Evolutionary conservation across 2,888 invertebrate genomes (phyloP).

Genomic region (Cryptocheilus praepositus): DNA sequence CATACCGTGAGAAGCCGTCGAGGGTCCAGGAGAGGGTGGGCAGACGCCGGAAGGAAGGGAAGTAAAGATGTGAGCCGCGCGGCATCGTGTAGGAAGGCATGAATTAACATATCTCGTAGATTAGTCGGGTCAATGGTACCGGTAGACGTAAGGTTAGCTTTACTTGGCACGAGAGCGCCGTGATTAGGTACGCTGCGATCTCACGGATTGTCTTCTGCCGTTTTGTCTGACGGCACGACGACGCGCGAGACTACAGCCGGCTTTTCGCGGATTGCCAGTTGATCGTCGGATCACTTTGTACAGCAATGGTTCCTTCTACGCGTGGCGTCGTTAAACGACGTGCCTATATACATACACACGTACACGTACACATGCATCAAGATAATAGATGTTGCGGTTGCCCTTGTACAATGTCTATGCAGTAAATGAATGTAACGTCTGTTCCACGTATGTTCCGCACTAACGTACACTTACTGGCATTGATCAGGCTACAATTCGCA

Average conservation of each 20-base stretch:
- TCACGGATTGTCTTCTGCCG: background rate
- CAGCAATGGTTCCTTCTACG: conserved; percentile 4
- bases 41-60: conserved; percentile 2
- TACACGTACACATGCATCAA: background rate
- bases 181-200: background rate
- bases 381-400: too few species aligned
- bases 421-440: too few species aligned
- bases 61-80: background rate
- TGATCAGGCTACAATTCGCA: background rate
- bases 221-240: background rate
- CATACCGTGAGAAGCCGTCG: conserved; percentile 77
- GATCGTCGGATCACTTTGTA: background rate
- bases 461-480: background rate
- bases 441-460: too few species aligned
- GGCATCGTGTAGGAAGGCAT: conserved; percentile 37
- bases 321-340: conserved; percentile 1
- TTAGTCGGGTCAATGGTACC: conserved; percentile 39
- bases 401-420: too few species aligned
- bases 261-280: background rate
- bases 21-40: conserved; percentile 9
- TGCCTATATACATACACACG: too few species aligned
- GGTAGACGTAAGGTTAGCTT: conserved; percentile 38
- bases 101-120: conserved; percentile 68
- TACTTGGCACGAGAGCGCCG: conserved; percentile 9
- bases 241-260: background rate